Evolutionary conservation across 2,888 invertebrate species (phyloP), one percentile per base, ranked within the genome.

Genomic region (Torymus aiolomorphi): DNA sequence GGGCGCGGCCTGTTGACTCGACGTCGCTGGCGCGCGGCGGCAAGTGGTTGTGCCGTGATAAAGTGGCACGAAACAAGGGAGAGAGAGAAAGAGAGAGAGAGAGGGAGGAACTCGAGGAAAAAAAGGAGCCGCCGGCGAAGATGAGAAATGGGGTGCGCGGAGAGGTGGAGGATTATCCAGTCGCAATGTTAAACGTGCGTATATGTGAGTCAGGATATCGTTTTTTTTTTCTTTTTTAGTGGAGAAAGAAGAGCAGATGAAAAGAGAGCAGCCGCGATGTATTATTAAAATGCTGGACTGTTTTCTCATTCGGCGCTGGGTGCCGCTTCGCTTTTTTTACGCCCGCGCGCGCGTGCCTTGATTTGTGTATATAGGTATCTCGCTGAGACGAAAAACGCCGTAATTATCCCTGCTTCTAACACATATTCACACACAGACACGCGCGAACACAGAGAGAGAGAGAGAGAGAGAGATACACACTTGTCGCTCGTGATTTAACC

Each of bases 161-260:
- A 85, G 87, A 86, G 86, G 85, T 87, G 85, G 87, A 86, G 86
- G 85, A 87, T 87, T 86, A 87, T 86, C 86, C 84, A 84, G 79
- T 65, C 65, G 79, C 65, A 63, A 66, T 77, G 77, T 77, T 71
- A 49, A 18, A 49, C 73, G 20, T 18, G 31, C 24, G 24, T 31
- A 8, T 31, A 31, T 31, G 8, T 31, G 31, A 31, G 20, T 20
- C 20, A 20, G 31, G 8, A 31, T 31, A 31, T 65, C 51, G 65
- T 56, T 65, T 56, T 51, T 51, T 62, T 16, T 56, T 56, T 31
- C 5, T 62, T 73, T 56, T 73, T 65, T 56, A 54, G 73, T 24
- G 63, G 20, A 42, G 16, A 2, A 49, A 13, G 67, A 56, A n/a
- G 3, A n/a, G 14, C 42, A 13, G 67, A 56, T 24, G 10, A 54